phyloP scores from a whole-genome alignment of 2,113 vertebrate genomes.

The Sylvilagus bachmani region DNA sequence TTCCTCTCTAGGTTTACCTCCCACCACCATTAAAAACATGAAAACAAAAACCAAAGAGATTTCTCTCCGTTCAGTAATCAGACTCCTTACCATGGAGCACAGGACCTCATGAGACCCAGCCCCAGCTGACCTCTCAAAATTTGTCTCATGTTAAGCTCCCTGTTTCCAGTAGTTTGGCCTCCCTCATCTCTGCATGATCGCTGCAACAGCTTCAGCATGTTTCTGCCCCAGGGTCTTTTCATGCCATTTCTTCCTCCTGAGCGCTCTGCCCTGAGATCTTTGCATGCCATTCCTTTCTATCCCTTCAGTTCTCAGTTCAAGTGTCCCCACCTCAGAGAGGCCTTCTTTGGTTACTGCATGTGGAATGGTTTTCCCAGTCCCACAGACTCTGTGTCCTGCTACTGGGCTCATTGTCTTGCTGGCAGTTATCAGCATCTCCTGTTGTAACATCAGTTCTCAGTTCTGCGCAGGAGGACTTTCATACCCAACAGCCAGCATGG shows the following conservation, averaged over 20 bases:
- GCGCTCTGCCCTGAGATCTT: neutral
- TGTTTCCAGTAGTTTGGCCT: neutral
- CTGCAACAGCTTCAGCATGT: neutral
- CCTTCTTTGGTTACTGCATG: neutral
- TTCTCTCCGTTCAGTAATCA: neutral
- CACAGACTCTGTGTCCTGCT: neutral
- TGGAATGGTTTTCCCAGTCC: neutral
- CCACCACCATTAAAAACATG: neutral
- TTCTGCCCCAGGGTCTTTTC: neutral
- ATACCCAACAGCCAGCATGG: neutral
- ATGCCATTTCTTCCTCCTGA: neutral
- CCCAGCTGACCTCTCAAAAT: neutral
- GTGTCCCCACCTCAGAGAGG: neutral
- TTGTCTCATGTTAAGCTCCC: neutral
- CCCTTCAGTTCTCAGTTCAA: neutral
- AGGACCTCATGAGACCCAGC: neutral
- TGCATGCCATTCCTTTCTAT: neutral
- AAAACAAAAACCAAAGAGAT: neutral
- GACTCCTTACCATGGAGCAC: neutral
- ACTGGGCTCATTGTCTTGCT: neutral
- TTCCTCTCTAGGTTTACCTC: neutral
- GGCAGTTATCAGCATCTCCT: rapidly evolving
- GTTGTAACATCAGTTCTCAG: no score
- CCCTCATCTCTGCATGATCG: rapidly evolving
- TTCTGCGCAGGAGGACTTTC: neutral